Percentiles rank a stretch among this genome's conserved stretches.
phyloP scores from a whole-genome alignment of 35 echinoderm and acorn worm genomes.

The Heliocidaris tuberculata region DNA sequence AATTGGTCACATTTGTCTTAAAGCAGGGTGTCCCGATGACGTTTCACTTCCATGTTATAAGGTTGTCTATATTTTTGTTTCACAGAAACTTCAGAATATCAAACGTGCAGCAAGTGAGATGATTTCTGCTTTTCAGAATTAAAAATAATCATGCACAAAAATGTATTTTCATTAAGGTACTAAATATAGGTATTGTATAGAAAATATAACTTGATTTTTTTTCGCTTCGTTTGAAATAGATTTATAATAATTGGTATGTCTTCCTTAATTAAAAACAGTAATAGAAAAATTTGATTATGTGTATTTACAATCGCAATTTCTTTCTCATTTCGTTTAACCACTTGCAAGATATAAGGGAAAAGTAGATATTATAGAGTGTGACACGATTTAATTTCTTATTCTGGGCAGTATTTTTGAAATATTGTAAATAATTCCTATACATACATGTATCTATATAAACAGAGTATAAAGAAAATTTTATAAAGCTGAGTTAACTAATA shows the following conservation, averaged over 20 bases:
- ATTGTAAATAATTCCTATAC: background rate
- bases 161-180: background rate
- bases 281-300: background rate
- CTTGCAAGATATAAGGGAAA: background rate
- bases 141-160: background rate
- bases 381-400: background rate
- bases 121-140: too few species aligned
- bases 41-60: too few species aligned
- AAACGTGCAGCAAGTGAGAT: too few species aligned
- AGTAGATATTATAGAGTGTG: background rate
- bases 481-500: background rate
- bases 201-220: background rate
- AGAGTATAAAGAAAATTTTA: background rate
- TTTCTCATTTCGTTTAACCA: background rate
- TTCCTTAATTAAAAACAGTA: background rate
- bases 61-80: too few species aligned
- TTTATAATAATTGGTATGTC: background rate
- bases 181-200: background rate
- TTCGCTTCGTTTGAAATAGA: background rate
- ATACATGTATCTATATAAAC: background rate
- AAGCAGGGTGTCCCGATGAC: too few species aligned
- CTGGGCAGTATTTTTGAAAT: background rate
- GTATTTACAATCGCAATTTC: background rate
- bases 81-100: too few species aligned
- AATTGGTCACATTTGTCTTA: too few species aligned